phyloP scores from a whole-genome alignment of 2,888 invertebrate species.

The Megaustenia siamemsis region DNA sequence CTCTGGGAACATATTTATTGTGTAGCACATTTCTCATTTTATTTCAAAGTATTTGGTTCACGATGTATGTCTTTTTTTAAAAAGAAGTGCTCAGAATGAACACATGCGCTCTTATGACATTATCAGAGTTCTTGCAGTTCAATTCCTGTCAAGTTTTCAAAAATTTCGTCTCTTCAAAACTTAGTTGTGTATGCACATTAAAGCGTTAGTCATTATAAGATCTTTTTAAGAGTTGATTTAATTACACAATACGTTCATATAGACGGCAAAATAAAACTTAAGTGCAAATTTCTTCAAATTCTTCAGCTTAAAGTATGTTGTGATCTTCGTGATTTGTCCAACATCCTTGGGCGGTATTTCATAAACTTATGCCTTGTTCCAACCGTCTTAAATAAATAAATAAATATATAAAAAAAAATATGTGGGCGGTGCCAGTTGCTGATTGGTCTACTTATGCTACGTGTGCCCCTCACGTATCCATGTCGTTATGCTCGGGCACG shows the following conservation, averaged over 20 bases:
- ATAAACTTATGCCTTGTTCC: background rate
- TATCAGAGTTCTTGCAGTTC: background rate
- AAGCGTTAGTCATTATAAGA: no score
- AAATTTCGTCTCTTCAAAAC: background rate
- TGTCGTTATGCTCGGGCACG: background rate
- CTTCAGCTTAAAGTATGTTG: no score
- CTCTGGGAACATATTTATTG: background rate
- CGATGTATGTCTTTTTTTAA: no score
- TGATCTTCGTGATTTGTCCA: background rate
- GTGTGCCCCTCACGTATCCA: slow-evolving; percentile 1
- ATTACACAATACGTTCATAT: no score
- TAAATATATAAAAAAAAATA: no score
- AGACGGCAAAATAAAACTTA: background rate
- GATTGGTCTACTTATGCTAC: slow-evolving; percentile 22
- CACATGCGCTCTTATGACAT: background rate
- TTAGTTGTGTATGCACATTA: no score
- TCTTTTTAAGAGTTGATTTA: no score
- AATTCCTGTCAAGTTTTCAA: background rate
- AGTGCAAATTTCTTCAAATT: no score
- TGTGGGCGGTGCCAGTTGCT: slow-evolving; percentile 33
- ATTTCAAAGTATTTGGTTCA: no score
- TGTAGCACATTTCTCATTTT: no score
- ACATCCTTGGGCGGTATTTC: background rate
- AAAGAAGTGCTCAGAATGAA: background rate
- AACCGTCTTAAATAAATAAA: slow-evolving; percentile 34